Evolutionary conservation across 2,888 invertebrate genomes (phyloP).

Genomic region (Himalopsyche japonica): DNA sequence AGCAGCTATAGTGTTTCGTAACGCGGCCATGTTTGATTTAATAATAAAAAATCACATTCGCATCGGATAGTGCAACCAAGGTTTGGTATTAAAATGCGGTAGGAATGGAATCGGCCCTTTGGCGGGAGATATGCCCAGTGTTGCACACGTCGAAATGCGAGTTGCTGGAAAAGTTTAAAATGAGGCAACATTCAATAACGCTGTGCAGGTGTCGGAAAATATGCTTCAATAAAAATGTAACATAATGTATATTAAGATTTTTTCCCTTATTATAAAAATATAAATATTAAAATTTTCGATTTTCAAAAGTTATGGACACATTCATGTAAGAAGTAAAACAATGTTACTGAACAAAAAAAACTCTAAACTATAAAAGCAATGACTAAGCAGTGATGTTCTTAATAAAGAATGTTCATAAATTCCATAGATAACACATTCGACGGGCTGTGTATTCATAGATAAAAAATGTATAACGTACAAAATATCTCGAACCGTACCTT

Average conservation of each 20-base stretch:
- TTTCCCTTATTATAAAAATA: no score
- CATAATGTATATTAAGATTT: no score
- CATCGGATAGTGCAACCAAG: background rate
- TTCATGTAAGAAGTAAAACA: no score
- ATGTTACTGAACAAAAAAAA: no score
- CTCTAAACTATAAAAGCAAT: no score
- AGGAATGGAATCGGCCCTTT: background rate
- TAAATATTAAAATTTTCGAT: no score
- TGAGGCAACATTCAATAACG: background rate
- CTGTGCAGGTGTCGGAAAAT: background rate
- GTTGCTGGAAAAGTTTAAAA: background rate
- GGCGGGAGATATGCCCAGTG: background rate
- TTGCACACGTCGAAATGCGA: background rate
- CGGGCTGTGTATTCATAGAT: no score
- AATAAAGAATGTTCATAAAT: no score
- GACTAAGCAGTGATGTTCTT: no score
- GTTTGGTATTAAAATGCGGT: background rate
- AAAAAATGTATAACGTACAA: no score
- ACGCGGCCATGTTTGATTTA: conserved; percentile 8
- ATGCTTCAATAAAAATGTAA: background rate
- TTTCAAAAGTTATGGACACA: no score
- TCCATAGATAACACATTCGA: no score
- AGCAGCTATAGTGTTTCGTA: conserved; percentile 6
- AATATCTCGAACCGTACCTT: background rate
- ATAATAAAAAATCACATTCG: conserved; percentile 12